Evolutionary conservation across 2,888 invertebrate species (phyloP).

Genomic region (Ophion costatus): DNA sequence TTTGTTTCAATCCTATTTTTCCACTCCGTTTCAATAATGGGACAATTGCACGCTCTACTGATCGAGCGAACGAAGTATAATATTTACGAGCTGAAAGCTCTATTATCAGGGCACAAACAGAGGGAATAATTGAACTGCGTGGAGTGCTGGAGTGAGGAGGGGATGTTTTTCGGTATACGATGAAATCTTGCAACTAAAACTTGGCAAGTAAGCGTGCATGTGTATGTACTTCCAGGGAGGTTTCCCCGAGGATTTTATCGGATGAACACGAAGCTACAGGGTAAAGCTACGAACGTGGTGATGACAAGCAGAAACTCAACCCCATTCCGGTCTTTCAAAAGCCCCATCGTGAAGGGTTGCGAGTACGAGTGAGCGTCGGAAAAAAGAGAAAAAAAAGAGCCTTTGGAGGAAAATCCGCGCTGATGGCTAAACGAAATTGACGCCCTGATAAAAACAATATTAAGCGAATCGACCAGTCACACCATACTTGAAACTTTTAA

Average conservation of each 20-base stretch:
- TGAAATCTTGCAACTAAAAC: conserved; percentile 52
- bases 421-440: neutral
- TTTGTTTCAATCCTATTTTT: neutral
- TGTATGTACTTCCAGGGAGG: conserved; percentile 28
- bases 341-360: neutral
- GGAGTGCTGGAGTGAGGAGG: neutral
- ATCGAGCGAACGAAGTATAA: conserved; percentile 47
- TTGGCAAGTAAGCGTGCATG: conserved; percentile 19
- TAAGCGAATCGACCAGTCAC: neutral
- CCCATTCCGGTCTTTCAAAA: conserved; percentile 22
- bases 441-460: neutral
- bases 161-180: conserved; percentile 34
- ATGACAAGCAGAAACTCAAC: conserved; percentile 77
- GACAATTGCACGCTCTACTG: conserved; percentile 33
- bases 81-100: conserved; percentile 56
- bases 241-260: conserved; percentile 62
- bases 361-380: neutral
- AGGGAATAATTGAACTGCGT: conserved; percentile 46
- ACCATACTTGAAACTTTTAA: neutral
- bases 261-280: conserved; percentile 65
- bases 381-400: neutral
- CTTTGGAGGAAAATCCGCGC: neutral
- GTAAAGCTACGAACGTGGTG: conserved; percentile 76
- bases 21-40: neutral
- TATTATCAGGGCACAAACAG: conserved; percentile 43